Base-by-base conservation (phyloP, 1,140 invertebrate genomes). In the Trichomalopsis sarcophagae region DNA sequence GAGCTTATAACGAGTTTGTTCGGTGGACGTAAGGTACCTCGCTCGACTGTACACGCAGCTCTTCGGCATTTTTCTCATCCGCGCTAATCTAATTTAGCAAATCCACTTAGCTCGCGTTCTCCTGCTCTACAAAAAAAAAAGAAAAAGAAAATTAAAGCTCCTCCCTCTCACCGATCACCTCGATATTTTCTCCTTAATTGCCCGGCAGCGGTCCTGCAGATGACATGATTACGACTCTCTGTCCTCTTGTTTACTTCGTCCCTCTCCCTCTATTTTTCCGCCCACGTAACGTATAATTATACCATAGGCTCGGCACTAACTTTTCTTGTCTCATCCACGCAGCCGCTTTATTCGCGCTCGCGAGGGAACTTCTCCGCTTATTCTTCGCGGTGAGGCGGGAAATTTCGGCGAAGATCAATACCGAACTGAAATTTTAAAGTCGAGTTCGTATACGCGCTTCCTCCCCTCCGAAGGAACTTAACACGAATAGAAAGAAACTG, bases 201-300 rank as follows among this genome's bases (percentile, higher is more conserved):
- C 47, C 47, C 47, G 2, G 9, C 14, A 50, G 47, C 14, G 10
- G 13, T 50, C 68, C 68, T 71, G 68, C 68, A 71, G 68, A n/a
- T 71, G 68, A 71, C 68, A 71, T 21, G 68, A 71, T 71, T 27
- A 71, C 68, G 68, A 30, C 68, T 23, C 68, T 71, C 27, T 27
- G 68, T 2, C 68, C 27, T 21, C n/a, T 71, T 71, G n/a, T 71
- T 71, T 71, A 71, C 68, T 71, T 71, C 68, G n/a, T 6, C 27
- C 68, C n/a, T 71, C 11, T 21, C 6, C n/a, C 5, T 6, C 6
- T 2, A 11, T 14, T 30, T 71, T 30, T 23, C 68, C 68, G n/a
- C 23, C 27, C 40, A 44, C 40, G n/a, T 1, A 23, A 6, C 27
- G 21, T 71, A 23, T 21, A 71, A 71, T 71, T 71, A 71, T 23